Conservation (phyloP, 2,113 vertebrate species). For the Brachypteracias leptosomus region DNA sequence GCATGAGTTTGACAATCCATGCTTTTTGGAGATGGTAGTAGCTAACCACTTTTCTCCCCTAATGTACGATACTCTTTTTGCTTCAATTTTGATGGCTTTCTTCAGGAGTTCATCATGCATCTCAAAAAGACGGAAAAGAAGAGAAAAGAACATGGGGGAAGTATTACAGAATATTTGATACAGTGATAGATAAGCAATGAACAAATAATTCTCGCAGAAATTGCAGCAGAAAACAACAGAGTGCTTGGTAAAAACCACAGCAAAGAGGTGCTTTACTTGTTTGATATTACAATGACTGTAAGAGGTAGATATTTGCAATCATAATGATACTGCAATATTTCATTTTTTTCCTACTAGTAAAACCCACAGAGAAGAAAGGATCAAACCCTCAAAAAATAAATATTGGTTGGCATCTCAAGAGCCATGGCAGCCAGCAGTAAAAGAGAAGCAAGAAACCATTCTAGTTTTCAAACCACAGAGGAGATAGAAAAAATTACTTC, state of each 20-base stretch:
- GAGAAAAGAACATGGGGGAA: neutral
- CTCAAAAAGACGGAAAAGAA: neutral
- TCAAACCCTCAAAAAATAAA: neutral
- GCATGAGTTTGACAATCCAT: neutral
- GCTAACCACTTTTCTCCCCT: neutral
- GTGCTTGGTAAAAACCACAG: neutral
- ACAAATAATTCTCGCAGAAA: neutral
- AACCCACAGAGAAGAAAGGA: neutral
- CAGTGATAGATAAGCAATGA: neutral
- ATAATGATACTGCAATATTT: neutral
- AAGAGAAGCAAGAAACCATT: neutral
- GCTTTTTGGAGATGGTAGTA: neutral
- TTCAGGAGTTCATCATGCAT: neutral
- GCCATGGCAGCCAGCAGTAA: neutral
- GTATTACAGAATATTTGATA: neutral
- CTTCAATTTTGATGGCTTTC: neutral
- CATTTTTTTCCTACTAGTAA: neutral
- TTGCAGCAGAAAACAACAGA: neutral
- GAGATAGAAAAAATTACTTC: neutral
- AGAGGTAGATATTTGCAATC: neutral
- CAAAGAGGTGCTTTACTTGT: neutral
- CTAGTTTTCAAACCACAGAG: neutral
- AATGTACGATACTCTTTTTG: neutral
- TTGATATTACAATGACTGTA: neutral
- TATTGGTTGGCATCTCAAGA: neutral